Evolutionary conservation across 2,113 vertebrate genomes (phyloP), one percentile per base, ranked within the genome.

Genomic region (Coptodon bakossiorum): DNA sequence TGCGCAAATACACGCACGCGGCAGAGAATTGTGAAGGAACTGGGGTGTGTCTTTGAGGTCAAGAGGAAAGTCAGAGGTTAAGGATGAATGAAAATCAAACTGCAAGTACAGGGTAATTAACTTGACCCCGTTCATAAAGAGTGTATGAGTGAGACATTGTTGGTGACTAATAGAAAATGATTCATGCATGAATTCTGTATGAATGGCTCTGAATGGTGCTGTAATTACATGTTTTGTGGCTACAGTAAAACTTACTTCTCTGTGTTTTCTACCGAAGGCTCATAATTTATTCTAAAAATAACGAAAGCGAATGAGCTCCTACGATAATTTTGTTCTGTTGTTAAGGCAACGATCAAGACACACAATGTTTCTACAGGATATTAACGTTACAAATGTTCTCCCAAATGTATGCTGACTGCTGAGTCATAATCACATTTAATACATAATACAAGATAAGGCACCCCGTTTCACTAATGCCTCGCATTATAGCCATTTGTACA

Each of bases 131-230:
- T 63, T 66, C 2, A 79, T 82, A 84, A 81, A 85, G 50, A 81
- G 38, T 73, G 52, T 22, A 78, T 93, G 83, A 88, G 81, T 31
- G 61, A 82, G 52, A 89, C 83, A 88, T 82, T 84, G 88, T 88
- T 29, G 83, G 85, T 43, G 63, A 84, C 66, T 90, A 91, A 90
- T 88, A 84, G 57, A 90, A 91, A 92, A 78, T 84, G 84, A 89
- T 68, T 85, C 81, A 90, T 73, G 83, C 91, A 84, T 92, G 83
- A 87, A 86, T 59, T 83, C 16, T n/a, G 88, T 61, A 81, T 78
- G 31, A 84, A 88, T 34, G 80, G n/a, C 29, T 6, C 52, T 80
- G 73, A 78, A 34, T 50, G 27, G 43, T n/a, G 73, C 27, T 52
- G n/a, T 83, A 83, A 90, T 90, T 85, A 81, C 12, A 89, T 54